Evolutionary conservation across 2,797 vertebrate species (phyloP), one percentile per base, ranked within the genome.

Genomic region (Loris lydekkerianus): DNA sequence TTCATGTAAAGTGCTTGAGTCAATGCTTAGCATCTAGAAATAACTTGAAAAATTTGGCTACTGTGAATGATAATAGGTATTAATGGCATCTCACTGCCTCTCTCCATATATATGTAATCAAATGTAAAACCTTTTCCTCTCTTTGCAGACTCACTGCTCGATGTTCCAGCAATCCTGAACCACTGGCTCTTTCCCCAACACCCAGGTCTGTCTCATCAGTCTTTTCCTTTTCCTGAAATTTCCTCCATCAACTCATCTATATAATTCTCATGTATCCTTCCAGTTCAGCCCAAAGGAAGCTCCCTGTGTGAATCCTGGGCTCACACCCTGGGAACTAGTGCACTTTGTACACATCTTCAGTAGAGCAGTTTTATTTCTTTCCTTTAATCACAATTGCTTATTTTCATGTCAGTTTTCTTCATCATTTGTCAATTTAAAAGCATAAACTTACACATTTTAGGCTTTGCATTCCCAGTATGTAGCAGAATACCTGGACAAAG

Each of bases 301-400:
- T 46, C 40, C 43, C 34, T 11, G 3, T 11, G 34, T 34, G 75
- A 84, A 53, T 15, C 8, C 67, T 73, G 1, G 2, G 13, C 29
- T 58, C 31, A 27, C 6, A 46, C 3, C 43, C n/a, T 37, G 17
- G 27, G 27, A 11, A 1, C 29, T 11, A 29, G 56, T 20, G 3
- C 13, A 29, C 11, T 76, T 83, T 69, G 31, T 9, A n/a, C 34
- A 46, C 29, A 5, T 83, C 7, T 81, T 76, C 83, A 80, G 9
- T 13, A 94, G 4, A 60, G 49, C 40, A 40, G 58, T 40, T 34
- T 10, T 61, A 29, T 11, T 37, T 27, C 29, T 49, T 84, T n/a
- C 17, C 82, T 95, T 95, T 49, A 67, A 70, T 72, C 58, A 60
- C 29, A 88, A 78, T 23, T 72, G 63, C 34, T 56, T n/a, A 27